Evolutionary conservation across 2,797 vertebrate species (phyloP), one percentile per base, ranked within the genome.

Genomic region (Crax fasciolata): DNA sequence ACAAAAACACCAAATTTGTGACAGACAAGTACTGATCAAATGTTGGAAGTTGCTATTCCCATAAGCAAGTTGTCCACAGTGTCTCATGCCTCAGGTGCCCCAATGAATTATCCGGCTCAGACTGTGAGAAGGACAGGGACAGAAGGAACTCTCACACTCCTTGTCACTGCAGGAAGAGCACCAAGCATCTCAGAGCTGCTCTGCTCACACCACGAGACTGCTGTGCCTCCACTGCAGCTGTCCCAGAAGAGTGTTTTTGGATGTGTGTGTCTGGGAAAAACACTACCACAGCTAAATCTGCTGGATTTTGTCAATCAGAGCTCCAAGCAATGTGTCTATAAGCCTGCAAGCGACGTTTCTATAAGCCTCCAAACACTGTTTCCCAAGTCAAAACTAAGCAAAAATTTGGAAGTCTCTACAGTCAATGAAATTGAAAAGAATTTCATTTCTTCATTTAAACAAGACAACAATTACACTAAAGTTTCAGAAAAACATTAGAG

Each of bases 401-500:
- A 76, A 32, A 44, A 62, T 27, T 32, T 62, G 14, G 38, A 85
- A 80, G 38, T 59, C 35, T 80, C 68, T 65, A n/a, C 46, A 88
- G 70, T 44, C 11, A 2, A 24, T 38, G 39, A 35, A 28, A 11
- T 32, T 25, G n/a, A 43, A 11, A 5, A 6, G 62, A 77, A 83
- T 83, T 71, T 58, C 25, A 46, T 16, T 38, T 83, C 65, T 66
- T 48, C 66, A n/a, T 79, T 87, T 57, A 38, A 89, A 62, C 12
- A 28, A 80, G 75, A 89, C 0, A 90, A 49, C 0, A 3, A 57
- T 59, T 67, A 23, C 30, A 61, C 21, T 5, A 46, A 80, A 71
- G 65, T 57, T 84, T 54, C 67, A 84, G 75, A 24, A 80, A 39
- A 94, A 49, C 44, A 79, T 52, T 9, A 32, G 61, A 85, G 68